phyloP scores from a whole-genome alignment of 2,797 vertebrate species.

The Prionace glauca region DNA sequence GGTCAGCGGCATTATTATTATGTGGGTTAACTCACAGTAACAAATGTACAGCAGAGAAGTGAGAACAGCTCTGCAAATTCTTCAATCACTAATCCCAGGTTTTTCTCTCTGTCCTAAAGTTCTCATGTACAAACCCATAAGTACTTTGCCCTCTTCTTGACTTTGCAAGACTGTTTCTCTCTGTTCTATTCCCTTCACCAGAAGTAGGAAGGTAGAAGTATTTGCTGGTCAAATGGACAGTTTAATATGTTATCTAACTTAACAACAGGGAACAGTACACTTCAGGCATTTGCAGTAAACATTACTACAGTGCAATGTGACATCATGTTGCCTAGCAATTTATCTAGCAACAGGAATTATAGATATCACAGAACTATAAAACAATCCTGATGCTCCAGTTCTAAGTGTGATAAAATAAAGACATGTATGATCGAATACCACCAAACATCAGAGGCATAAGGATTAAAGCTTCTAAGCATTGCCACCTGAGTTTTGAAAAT shows the following conservation, averaged over 20 bases:
- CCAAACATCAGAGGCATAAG: neutral
- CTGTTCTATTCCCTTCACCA: neutral
- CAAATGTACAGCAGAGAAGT: neutral
- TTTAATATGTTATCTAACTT: neutral
- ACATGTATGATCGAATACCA: neutral
- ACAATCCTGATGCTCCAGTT: neutral
- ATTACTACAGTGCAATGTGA: conserved; percentile 4
- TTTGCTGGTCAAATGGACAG: neutral
- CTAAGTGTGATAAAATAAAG: neutral
- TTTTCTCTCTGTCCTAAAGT: neutral
- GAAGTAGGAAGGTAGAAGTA: neutral
- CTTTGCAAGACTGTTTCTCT: too few relatives aligned
- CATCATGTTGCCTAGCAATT: conserved; percentile 21
- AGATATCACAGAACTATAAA: neutral
- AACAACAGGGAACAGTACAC: neutral
- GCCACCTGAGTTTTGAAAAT: neutral
- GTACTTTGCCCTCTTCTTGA: too few relatives aligned
- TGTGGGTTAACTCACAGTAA: neutral
- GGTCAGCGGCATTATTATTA: neutral
- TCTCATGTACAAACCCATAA: too few relatives aligned
- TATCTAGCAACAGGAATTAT: conserved; percentile 1
- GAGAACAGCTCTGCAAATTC: neutral
- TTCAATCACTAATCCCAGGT: too few relatives aligned
- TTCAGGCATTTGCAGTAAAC: neutral
- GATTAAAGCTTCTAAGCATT: neutral